A percentile compares a stretch with the other conserved stretches of the same genome.
Conservation (phyloP, 1,140 invertebrate genomes). For the Drosophila persimilis region DNA sequence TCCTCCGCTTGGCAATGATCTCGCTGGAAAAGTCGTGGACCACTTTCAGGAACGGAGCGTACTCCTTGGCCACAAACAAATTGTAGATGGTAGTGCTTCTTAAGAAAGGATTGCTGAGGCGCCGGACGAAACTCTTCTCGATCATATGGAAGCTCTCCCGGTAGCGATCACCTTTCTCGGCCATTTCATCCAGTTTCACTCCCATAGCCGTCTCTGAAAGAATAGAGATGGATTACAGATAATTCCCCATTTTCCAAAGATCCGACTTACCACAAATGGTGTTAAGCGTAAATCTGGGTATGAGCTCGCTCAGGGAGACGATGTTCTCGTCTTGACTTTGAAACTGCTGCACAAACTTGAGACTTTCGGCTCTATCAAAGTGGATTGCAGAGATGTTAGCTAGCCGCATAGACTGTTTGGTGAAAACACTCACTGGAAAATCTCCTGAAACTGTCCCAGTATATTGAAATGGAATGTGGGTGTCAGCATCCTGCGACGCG, state of each 20-base stretch:
- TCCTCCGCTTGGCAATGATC: conserved; percentile 65
- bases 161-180: conserved; percentile 67
- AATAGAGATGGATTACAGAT: neutral
- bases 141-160: conserved; percentile 58
- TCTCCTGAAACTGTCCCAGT: conserved; percentile 88
- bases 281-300: conserved; percentile 89
- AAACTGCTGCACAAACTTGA: conserved; percentile 66
- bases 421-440: conserved; percentile 85
- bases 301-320: conserved; percentile 56
- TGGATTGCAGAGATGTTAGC: neutral
- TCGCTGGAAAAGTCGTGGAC: conserved; percentile 69
- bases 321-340: conserved; percentile 22
- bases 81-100: conserved; percentile 52
- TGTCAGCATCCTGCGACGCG: conserved; percentile 91
- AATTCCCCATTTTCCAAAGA: no score
- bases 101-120: conserved; percentile 58
- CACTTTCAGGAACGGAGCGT: conserved; percentile 40
- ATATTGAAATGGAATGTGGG: conserved; percentile 96
- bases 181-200: conserved; percentile 82
- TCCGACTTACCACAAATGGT: conserved; percentile 88
- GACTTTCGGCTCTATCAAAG: conserved; percentile 75
- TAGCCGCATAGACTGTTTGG: no score
- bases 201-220: conserved; percentile 91
- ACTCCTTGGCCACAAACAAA: conserved; percentile 39
- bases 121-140: conserved; percentile 61